phyloP scores from a whole-genome alignment of 2,797 vertebrate genomes.

The Hylomyscus alleni region DNA sequence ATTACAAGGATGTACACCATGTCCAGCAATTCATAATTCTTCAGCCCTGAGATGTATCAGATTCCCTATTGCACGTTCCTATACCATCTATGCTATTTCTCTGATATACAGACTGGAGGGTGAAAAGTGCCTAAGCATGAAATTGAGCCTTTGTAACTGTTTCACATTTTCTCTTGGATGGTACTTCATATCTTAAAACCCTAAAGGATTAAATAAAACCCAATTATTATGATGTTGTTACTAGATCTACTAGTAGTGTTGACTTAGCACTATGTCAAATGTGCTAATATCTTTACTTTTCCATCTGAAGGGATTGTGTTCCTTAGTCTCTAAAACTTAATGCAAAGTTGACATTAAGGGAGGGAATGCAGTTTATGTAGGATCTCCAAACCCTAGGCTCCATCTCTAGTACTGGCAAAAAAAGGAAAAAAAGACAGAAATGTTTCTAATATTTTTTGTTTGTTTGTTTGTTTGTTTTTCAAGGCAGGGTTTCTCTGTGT shows the following conservation, averaged over 20 bases:
- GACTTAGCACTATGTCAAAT: background rate
- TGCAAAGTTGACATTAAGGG: constrained; percentile 52
- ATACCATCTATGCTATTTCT: background rate
- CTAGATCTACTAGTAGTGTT: background rate
- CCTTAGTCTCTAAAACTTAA: constrained; percentile 49
- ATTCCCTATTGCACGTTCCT: constrained; percentile 25
- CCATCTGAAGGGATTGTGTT: background rate
- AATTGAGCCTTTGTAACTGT: constrained; percentile 5
- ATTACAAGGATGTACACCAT: background rate
- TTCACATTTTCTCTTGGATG: constrained; percentile 59
- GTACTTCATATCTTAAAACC: constrained; percentile 50
- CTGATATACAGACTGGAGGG: background rate
- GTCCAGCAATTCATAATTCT: background rate
- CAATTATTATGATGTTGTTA: constrained; percentile 6
- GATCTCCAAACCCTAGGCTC: background rate
- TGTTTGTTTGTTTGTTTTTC: too few species aligned
- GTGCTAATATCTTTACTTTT: constrained; percentile 53
- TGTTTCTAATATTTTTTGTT: constrained; percentile 43
- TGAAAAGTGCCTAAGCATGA: constrained; percentile 22
- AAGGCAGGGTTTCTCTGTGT: too few species aligned
- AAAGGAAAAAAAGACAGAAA: constrained; percentile 3
- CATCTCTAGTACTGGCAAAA: background rate
- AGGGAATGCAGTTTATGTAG: background rate
- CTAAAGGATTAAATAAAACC: background rate
- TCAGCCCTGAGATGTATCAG: background rate